Evolutionary conservation across 2,113 vertebrate genomes (phyloP).

Genomic region (Thalassarche chlororhynchos): DNA sequence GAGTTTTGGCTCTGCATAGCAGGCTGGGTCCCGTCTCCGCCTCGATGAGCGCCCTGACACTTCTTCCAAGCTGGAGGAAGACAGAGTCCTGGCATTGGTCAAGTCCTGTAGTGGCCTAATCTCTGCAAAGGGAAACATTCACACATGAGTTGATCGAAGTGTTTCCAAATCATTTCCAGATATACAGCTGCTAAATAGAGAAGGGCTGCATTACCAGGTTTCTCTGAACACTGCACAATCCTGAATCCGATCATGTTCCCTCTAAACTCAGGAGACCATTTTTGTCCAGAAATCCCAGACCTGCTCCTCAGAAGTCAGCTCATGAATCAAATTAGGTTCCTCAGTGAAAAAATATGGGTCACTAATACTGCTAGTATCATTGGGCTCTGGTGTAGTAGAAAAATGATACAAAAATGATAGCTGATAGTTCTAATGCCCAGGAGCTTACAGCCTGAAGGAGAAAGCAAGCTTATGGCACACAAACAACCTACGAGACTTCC

Average conservation of each 20-base stretch:
- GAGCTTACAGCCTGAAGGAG: neutral
- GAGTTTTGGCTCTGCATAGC: constrained; percentile 61
- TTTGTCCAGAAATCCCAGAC: neutral
- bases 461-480: neutral
- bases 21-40: neutral
- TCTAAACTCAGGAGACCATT: neutral
- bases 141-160: neutral
- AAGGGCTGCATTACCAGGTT: neutral
- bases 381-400: neutral
- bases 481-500: neutral
- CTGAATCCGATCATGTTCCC: neutral
- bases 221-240: neutral
- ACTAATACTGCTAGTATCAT: neutral
- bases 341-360: neutral
- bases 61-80: neutral
- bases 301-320: neutral
- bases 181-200: neutral
- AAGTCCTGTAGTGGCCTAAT: constrained; percentile 42
- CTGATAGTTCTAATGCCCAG: neutral
- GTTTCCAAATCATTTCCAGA: neutral
- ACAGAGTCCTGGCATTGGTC: neutral
- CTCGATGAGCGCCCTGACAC: neutral
- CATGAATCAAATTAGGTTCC: neutral
- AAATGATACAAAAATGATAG: neutral
- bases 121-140: constrained; percentile 19